Evolutionary conservation across 2,797 vertebrate species (phyloP).

Genomic region (Pipistrellus pipistrellus): DNA sequence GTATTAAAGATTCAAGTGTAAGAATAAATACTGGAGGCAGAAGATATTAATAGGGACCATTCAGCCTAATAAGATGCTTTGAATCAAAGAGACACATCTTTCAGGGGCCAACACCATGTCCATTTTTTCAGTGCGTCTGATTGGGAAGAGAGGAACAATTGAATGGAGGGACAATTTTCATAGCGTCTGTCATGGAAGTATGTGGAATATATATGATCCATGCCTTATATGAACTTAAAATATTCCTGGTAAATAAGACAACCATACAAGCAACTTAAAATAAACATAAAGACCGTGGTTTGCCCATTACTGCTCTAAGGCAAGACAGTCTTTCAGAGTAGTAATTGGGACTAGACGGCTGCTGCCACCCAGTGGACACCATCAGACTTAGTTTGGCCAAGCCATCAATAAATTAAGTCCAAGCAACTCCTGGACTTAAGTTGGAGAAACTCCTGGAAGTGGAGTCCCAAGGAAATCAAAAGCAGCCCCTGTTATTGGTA

Average conservation of each 20-base stretch:
- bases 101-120: neutral
- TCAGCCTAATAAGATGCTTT: neutral
- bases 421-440: neutral
- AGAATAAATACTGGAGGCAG: neutral
- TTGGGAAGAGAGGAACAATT: neutral
- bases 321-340: neutral
- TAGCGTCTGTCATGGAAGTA: neutral
- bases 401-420: neutral
- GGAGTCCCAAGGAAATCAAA: neutral
- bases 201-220: neutral
- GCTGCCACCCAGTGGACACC: slow-evolving; percentile 68
- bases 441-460: neutral
- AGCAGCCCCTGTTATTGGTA: neutral
- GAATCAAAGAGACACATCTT: neutral
- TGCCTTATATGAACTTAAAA: neutral
- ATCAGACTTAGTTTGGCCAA: neutral
- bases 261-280: neutral
- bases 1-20: neutral
- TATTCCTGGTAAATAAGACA: neutral
- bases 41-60: neutral
- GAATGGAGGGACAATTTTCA: neutral
- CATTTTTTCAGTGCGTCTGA: neutral
- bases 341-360: slow-evolving; percentile 16
- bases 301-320: neutral
- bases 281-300: neutral